phyloP scores from a whole-genome alignment of 2,888 invertebrate genomes.

The Drosophila multiciliata region DNA sequence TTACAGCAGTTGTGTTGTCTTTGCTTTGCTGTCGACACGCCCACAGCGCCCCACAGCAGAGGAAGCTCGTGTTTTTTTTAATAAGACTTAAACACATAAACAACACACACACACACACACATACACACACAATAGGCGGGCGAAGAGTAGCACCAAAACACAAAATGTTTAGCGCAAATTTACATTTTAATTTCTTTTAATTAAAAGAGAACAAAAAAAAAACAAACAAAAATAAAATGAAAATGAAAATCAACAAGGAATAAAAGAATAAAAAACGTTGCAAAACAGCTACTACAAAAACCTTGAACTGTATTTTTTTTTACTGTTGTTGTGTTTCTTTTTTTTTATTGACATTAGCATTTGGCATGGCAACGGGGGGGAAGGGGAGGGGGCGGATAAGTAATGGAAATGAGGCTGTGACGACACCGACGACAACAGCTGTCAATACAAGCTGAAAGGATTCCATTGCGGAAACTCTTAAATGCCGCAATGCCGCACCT shows the following conservation, averaged over 20 bases:
- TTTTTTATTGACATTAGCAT: conserved; percentile 62
- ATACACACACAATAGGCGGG: neutral
- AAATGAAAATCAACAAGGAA: conserved; percentile 20
- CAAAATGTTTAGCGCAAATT: conserved; percentile 55
- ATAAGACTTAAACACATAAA: conserved; percentile 61
- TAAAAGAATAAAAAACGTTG: conserved; percentile 2
- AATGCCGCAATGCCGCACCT: conserved; percentile 44
- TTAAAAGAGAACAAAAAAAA: conserved; percentile 57
- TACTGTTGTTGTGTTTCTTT: conserved; percentile 1
- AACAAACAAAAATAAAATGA: neutral
- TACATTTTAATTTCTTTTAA: conserved; percentile 80
- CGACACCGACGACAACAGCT: conserved; percentile 52
- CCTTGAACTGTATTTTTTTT: conserved; percentile 56
- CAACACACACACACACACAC: conserved; percentile 28
- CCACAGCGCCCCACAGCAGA: conserved; percentile 1
- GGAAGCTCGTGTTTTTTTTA: conserved; percentile 40
- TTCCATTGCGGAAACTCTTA: conserved; percentile 42
- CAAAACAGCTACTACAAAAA: conserved; percentile 38
- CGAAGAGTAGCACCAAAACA: conserved; percentile 22
- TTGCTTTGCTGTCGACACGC: neutral
- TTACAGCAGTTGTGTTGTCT: conserved; percentile 40
- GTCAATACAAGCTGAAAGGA: conserved; percentile 60
- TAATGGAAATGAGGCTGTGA: conserved; percentile 48
- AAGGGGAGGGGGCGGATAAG: conserved; percentile 43
- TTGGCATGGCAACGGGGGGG: conserved; percentile 49